Conservation (phyloP, 2,888 invertebrate genomes). For the Xestia rhomboidea region DNA sequence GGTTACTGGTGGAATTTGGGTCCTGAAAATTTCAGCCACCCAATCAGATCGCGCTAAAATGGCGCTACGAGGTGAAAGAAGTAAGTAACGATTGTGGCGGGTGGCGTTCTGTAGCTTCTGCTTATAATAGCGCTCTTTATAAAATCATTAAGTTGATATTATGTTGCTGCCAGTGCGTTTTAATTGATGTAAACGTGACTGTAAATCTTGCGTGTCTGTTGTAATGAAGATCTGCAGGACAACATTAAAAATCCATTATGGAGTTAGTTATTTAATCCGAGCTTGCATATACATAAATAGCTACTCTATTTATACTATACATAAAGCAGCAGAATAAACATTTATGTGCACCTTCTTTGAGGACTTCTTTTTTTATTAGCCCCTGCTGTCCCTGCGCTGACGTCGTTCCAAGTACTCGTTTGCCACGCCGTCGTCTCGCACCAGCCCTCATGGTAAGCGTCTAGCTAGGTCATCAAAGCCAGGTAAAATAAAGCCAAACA, state of each 20-base stretch:
- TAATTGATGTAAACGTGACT: constrained; percentile 29
- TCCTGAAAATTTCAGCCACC: too few relatives aligned
- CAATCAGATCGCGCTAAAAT: background rate
- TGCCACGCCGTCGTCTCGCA: background rate
- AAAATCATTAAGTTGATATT: background rate
- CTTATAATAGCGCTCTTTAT: background rate
- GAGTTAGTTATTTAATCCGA: background rate
- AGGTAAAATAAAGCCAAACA: background rate
- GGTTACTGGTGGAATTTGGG: too few relatives aligned
- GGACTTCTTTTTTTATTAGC: background rate
- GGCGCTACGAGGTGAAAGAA: background rate
- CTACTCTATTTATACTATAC: background rate
- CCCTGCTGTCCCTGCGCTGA: background rate
- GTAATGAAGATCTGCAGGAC: constrained; percentile 26
- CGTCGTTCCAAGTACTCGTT: background rate
- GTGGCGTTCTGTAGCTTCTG: background rate
- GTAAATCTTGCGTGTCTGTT: constrained; percentile 24
- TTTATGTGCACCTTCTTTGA: background rate
- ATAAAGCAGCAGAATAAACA: background rate
- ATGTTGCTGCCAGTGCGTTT: background rate
- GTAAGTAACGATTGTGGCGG: background rate
- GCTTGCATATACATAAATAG: background rate
- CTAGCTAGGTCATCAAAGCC: background rate
- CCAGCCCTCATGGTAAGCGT: background rate
- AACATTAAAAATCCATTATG: background rate